A percentile compares a stretch with the other conserved stretches of the same genome.
These are phyloP conservation scores for Sthenelais limicola DNA, from an alignment of 2,888 invertebrate genomes.

Conservation along the genomic window DNA sequence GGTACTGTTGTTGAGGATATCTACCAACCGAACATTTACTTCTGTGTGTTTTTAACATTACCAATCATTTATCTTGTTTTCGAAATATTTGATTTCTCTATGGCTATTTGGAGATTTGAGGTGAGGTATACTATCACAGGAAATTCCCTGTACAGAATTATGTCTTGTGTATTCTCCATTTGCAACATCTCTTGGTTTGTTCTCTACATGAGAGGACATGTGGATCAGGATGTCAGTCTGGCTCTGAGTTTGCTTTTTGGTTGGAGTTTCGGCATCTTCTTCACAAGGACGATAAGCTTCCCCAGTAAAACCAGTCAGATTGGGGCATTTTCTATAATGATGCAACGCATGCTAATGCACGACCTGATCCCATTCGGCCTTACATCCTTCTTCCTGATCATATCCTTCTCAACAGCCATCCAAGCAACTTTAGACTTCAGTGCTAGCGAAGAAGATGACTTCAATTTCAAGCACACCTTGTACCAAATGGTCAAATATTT, in stretches of 20 bases:
- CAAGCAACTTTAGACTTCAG: slow-evolving; percentile 16
- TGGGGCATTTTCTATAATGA: slow-evolving; percentile 23
- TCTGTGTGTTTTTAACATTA: no score
- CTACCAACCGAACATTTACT: no score
- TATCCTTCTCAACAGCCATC: slow-evolving; percentile 7
- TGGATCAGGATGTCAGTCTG: slow-evolving; percentile 17
- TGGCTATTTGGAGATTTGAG: no score
- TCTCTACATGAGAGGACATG: slow-evolving; percentile 3
- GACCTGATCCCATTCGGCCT: slow-evolving; percentile 6
- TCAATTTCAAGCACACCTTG: not conserved
- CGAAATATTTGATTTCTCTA: no score
- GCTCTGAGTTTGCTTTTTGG: slow-evolving; percentile 8
- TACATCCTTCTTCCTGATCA: not conserved
- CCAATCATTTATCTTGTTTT: no score
- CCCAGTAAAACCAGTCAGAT: not conserved
- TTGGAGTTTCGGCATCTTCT: slow-evolving; percentile 5
- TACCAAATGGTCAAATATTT: slow-evolving; percentile 15
- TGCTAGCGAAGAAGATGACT: no score
- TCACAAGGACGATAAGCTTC: slow-evolving; percentile 7
- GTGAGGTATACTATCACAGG: no score
- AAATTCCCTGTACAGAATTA: not conserved
- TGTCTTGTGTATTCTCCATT: not conserved
- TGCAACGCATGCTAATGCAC: slow-evolving; percentile 13
- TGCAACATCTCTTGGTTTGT: slow-evolving; percentile 4
- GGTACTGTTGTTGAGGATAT: no score